These are phyloP conservation scores for Dipodomys stephensi DNA, from an alignment of 2,113 vertebrate genomes.

Conservation along the genomic window DNA sequence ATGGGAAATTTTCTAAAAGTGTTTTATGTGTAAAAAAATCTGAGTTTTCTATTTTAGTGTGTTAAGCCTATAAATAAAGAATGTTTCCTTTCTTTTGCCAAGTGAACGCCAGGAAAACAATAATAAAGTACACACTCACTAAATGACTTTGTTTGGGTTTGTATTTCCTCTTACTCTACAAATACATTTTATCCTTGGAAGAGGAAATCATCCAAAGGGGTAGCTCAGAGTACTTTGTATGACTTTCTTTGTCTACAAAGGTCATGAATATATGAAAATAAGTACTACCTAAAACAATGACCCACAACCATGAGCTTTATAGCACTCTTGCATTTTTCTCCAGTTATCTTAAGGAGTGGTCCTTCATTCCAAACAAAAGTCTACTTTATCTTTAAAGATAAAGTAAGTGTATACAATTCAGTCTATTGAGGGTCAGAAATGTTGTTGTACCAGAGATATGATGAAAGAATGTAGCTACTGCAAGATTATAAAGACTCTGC, in stretches of 20 bases:
- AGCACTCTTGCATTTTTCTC: not conserved
- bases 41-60: constrained; percentile 5
- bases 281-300: not conserved
- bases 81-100: constrained; percentile 6
- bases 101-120: not conserved
- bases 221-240: not conserved
- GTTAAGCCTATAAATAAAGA: not conserved
- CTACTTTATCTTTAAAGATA: constrained; percentile 37
- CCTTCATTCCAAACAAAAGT: constrained; percentile 31
- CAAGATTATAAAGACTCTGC: constrained; percentile 9
- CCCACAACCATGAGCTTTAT: not conserved
- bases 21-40: not conserved
- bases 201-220: not conserved
- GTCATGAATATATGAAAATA: not conserved
- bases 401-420: not conserved
- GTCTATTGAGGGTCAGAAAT: not conserved
- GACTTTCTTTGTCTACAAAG: not conserved
- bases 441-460: not conserved
- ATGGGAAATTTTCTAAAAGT: constrained; percentile 2
- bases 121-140: not conserved
- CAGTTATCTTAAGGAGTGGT: not conserved
- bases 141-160: constrained; percentile 18
- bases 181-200: constrained; percentile 5
- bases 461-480: not conserved
- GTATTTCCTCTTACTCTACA: not conserved